Evolutionary conservation across 2,113 vertebrate genomes (phyloP).

Genomic region (Leuciscus idus): DNA sequence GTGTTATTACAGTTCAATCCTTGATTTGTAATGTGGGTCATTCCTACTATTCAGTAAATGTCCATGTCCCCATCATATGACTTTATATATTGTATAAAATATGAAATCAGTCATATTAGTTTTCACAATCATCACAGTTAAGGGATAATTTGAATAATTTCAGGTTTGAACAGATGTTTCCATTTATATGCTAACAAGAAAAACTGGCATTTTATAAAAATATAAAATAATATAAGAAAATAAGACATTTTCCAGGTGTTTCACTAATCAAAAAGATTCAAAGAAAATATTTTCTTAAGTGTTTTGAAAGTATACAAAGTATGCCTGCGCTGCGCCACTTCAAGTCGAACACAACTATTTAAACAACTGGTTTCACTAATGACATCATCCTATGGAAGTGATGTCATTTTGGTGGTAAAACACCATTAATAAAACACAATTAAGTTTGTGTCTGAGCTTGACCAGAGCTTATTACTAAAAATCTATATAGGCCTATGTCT

Average conservation of each 20-base stretch:
- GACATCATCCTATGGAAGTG: background rate
- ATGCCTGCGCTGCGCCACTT: no score
- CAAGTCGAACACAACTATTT: no score
- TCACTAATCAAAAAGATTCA: background rate
- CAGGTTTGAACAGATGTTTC: background rate
- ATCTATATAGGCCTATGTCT: background rate
- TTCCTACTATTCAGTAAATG: background rate
- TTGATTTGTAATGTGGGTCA: conserved; percentile 10
- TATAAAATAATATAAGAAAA: no score
- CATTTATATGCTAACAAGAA: background rate
- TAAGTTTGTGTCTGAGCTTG: background rate
- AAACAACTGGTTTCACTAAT: background rate
- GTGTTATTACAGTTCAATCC: background rate
- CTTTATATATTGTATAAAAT: background rate
- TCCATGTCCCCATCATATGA: background rate
- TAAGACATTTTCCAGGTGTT: background rate
- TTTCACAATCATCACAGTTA: background rate
- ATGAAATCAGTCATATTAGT: background rate
- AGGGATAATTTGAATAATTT: background rate
- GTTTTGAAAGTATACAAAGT: no score
- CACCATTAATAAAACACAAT: background rate
- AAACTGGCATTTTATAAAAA: background rate
- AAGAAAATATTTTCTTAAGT: no score
- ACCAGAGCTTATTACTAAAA: background rate
- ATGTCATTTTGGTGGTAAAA: background rate